Evolutionary conservation across 2,888 invertebrate genomes (phyloP).

Genomic region (Drosophila lacicola): DNA sequence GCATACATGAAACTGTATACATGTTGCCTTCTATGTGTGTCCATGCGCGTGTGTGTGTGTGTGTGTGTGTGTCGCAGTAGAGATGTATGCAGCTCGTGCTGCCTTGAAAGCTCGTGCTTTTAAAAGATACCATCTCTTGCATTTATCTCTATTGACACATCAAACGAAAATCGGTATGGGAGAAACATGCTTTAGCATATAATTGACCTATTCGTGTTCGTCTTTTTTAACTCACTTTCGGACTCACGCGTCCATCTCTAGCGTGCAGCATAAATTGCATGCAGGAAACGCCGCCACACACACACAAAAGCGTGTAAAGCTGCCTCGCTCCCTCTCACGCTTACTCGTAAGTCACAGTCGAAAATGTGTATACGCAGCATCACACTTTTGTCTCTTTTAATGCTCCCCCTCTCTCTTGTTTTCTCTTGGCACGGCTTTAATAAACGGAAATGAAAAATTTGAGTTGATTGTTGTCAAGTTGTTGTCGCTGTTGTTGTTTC

Average conservation of each 20-base stretch:
- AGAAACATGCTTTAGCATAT: too few relatives aligned
- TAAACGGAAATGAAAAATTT: constrained; percentile 81
- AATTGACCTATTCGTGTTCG: too few relatives aligned
- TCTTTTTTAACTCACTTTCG: too few relatives aligned
- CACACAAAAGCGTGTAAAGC: constrained; percentile 27
- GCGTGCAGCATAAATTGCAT: constrained; percentile 65
- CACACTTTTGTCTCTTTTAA: not conserved
- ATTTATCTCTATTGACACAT: constrained; percentile 3
- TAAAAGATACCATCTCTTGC: not conserved
- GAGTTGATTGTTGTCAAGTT: constrained; percentile 79
- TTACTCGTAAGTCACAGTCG: constrained; percentile 3
- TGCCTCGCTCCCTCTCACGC: constrained; percentile 7
- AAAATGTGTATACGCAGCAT: constrained; percentile 36
- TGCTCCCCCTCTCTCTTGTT: constrained; percentile 4
- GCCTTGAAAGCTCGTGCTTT: not conserved
- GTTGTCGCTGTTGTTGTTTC: constrained; percentile 48
- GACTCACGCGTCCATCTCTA: constrained; percentile 37
- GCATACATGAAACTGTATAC: constrained; percentile 43
- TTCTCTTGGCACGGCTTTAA: constrained; percentile 53
- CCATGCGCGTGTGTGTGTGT: constrained; percentile 9
- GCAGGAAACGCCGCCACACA: constrained; percentile 62
- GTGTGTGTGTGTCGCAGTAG: constrained; percentile 24
- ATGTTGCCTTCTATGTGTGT: not conserved
- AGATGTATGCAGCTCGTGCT: constrained; percentile 9
- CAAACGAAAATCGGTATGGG: not conserved